phyloP scores from a whole-genome alignment of 2,888 invertebrate genomes.

The Crocallis elinguaria region DNA sequence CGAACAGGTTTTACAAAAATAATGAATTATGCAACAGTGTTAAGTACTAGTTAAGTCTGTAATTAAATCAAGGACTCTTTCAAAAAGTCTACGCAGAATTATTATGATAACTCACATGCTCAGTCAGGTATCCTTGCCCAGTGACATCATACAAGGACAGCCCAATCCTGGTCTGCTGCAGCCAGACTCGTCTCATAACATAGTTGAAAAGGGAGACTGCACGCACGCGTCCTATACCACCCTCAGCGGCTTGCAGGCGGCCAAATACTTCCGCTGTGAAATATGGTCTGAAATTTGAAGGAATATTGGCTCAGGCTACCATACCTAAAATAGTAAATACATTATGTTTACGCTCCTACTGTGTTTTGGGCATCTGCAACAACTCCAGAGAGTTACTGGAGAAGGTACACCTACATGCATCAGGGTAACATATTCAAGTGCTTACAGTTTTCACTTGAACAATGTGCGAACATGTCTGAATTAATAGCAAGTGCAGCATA shows the following conservation, averaged over 20 bases:
- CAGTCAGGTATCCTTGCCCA: conserved; percentile 95
- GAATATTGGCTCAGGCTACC: too few relatives aligned
- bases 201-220: conserved; percentile 97
- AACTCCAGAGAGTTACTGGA: too few relatives aligned
- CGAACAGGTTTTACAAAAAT: too few relatives aligned
- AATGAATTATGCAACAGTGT: too few relatives aligned
- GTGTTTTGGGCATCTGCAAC: too few relatives aligned
- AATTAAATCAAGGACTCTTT: background rate
- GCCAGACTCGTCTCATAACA: conserved; percentile 97
- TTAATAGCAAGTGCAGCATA: too few relatives aligned
- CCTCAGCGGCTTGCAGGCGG: conserved; percentile 93
- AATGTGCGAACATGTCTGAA: too few relatives aligned
- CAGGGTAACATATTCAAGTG: too few relatives aligned
- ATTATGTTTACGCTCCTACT: too few relatives aligned
- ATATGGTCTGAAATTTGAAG: conserved; percentile 87
- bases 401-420: too few relatives aligned
- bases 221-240: conserved; percentile 91
- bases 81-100: background rate
- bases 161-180: conserved; percentile 97
- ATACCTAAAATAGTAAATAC: too few relatives aligned
- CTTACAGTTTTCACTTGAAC: too few relatives aligned
- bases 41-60: background rate
- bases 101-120: conserved; percentile 85
- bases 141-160: conserved; percentile 96
- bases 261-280: conserved; percentile 95